These are phyloP conservation scores for Salminus brasiliensis DNA, from an alignment of 2,113 vertebrate species.

Conservation along the genomic window DNA sequence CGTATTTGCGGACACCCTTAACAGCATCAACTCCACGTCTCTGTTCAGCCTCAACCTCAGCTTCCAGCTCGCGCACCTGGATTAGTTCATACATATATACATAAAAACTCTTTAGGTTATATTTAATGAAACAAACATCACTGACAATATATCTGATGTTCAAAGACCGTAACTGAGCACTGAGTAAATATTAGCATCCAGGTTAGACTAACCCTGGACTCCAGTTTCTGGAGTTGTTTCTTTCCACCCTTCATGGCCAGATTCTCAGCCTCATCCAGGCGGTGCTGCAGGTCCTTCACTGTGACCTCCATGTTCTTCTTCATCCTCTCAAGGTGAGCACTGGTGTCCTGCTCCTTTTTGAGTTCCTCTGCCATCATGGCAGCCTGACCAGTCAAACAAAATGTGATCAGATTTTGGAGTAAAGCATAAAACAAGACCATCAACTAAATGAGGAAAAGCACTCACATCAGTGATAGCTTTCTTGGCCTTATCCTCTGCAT, in stretches of 20 bases:
- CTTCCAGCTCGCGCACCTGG: slow-evolving; percentile 29
- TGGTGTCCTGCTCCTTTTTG: slow-evolving; percentile 90
- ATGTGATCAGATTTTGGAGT: no score
- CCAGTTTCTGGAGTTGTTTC: slow-evolving; percentile 62
- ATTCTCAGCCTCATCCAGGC: slow-evolving; percentile 34
- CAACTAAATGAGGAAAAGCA: background rate
- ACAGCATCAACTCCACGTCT: no score
- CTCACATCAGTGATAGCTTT: slow-evolving; percentile 49
- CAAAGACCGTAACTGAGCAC: background rate
- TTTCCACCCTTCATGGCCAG: slow-evolving; percentile 43
- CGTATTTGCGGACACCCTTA: no score
- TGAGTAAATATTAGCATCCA: no score
- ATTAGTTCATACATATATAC: background rate
- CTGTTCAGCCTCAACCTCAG: no score
- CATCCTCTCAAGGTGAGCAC: slow-evolving; percentile 90
- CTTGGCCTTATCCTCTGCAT: slow-evolving; percentile 48
- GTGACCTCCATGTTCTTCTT: slow-evolving; percentile 85
- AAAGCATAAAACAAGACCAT: background rate
- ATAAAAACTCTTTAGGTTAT: no score
- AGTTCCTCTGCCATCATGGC: slow-evolving; percentile 89
- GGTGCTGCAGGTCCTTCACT: background rate
- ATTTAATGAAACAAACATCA: background rate
- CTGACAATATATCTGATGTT: background rate
- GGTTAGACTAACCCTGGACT: slow-evolving; percentile 76
- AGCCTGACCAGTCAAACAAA: slow-evolving; percentile 62